Base-by-base conservation (phyloP, 2,888 invertebrate species). In the Athalia circularis region DNA sequence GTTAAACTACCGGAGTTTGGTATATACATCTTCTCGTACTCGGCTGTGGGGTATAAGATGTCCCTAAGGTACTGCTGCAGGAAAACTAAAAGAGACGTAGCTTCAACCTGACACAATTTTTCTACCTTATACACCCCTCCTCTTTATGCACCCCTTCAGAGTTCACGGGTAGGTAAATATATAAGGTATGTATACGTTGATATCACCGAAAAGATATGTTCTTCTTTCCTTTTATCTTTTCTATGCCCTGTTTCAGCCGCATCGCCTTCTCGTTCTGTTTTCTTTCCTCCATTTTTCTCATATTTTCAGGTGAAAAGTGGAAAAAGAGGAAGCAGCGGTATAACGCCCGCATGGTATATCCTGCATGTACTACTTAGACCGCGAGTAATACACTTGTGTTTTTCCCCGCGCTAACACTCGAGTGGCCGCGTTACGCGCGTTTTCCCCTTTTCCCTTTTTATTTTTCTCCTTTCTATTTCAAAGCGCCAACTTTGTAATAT, bases 21-120 rank as follows among this genome's bases (percentile, higher is more conserved):
- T 59, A 72, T 59, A 72, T 43, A n/a, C n/a, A 59, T 72, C 29
- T 29, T 2, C 59, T 45, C 8, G 43, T 9, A 68, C 54, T 43
- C 9, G 4, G 9, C 8, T 43, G 7, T 8, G 47, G 67, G 48
- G 52, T n/a, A 15, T 72, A 59, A 72, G 72, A 59, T 45, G 65
- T 59, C 72, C 72, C 72, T 47, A 9, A 72, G 57, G 72, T 72
- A 72, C 70, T 47, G 52, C 5, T 54, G 43, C 54, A 13, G 72
- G 72, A 15, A 72, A 8, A 9, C 72, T 72, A 15, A 72, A 57
- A 47, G 72, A 72, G 72, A 59, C 72, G 57, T 72, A 57, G 45
- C 59, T 72, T 59, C 59, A 59, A 72, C 72, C 72, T 57, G 72
- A 72, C 72, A 72, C 57, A 59, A 72, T 72, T 72, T 72, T 50